These are phyloP conservation scores for Ptilonorhynchus violaceus DNA, from an alignment of 2,113 vertebrate species.

Conservation along the genomic window DNA sequence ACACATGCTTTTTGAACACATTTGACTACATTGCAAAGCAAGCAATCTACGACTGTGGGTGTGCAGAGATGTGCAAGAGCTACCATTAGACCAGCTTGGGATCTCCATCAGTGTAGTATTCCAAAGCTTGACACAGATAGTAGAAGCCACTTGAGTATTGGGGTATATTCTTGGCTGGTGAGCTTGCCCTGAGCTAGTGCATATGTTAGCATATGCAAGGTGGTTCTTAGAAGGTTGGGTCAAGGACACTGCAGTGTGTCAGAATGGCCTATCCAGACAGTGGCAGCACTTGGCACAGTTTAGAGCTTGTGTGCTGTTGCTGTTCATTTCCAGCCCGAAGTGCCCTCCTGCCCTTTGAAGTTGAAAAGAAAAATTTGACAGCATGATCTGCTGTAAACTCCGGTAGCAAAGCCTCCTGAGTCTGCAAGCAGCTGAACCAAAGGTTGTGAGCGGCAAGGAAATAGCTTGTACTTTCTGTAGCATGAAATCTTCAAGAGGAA, in stretches of 20 bases:
- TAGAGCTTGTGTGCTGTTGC: neutral
- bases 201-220: neutral
- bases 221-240: neutral
- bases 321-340: neutral
- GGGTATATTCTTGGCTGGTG: neutral
- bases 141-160: neutral
- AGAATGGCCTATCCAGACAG: neutral
- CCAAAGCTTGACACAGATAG: neutral
- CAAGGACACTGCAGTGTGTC: neutral
- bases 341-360: neutral
- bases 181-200: neutral
- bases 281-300: neutral
- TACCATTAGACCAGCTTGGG: neutral
- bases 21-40: neutral
- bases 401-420: neutral
- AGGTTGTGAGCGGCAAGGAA: neutral
- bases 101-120: neutral
- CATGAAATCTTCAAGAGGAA: neutral
- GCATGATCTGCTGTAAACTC: neutral
- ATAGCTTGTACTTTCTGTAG: neutral
- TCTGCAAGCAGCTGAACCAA: neutral
- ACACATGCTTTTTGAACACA: neutral
- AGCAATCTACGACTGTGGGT: fast-evolving
- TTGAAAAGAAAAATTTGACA: neutral
- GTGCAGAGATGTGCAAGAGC: neutral